Evolutionary conservation across 2,888 invertebrate genomes (phyloP), one percentile per base, ranked within the genome.

Genomic region (Acrobasis consociella): DNA sequence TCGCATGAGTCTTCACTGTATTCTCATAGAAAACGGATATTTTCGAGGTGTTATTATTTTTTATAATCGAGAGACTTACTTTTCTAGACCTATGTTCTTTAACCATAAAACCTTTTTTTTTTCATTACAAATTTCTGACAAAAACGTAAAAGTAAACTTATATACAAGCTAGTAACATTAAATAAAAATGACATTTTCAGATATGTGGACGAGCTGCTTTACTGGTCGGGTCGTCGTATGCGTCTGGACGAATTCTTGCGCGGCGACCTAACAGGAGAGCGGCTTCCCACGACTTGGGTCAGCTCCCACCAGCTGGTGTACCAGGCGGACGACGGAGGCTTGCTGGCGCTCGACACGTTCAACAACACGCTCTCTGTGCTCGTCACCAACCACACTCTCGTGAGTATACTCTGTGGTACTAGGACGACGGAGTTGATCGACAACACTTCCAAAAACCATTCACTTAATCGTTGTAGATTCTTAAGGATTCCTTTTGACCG

Each of bases 191-290:
- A 22, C 52, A 56, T 65, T 69, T 52, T 2, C 82, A 95, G 95
- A 80, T 97, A 97, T 93, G 97, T 97, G 85, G 97, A 97, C 94
- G 97, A 97, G 91, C 93, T 97, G 75, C 93, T 97, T 69, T 97
- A 97, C 89, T 97, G 97, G 97, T 97, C 96, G 78, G 97, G 97
- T 66, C 95, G 96, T 73, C 95, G 97, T 71, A 96, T 97, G 95
- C 95, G 96, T 68, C 93, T 97, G 75, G 96, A 97, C 92, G 96
- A 97, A 93, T 96, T 96, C 86, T 93, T 97, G 73, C 96, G 96
- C 84, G 97, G 95, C 69, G 96, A 96, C 80, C 90, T 96, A 78
- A 94, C 94, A 65, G 95, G 95, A 64, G 94, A 94, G 74, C 93
- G 96, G 65, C 93, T 97, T 77, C 96, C 96, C 70, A 96, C 96